Conservation (phyloP, 2,113 vertebrate genomes). For the Leucopsar rothschildi region DNA sequence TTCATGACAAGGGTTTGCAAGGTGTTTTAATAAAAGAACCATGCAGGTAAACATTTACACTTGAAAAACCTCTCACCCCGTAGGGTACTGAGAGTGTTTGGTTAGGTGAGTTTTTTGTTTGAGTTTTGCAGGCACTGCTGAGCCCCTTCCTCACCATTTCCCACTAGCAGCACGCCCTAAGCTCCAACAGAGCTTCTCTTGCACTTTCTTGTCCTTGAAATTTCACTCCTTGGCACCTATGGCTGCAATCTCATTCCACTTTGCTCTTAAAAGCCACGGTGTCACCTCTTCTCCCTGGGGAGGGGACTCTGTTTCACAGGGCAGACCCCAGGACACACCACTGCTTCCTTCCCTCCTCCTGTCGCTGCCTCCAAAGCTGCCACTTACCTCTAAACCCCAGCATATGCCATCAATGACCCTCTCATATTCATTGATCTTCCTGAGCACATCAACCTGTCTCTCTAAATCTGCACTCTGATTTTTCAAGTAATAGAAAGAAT, state of each 20-base stretch:
- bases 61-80: not conserved
- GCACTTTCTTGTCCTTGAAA: not conserved
- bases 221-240: not conserved
- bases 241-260: not conserved
- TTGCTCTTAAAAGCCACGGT: not conserved
- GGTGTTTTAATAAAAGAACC: not conserved
- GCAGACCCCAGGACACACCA: not conserved
- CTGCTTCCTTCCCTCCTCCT: not conserved
- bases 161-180: rapidly evolving
- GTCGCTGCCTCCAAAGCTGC: not conserved
- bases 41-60: not conserved
- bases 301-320: not conserved
- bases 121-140: not conserved
- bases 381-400: not conserved
- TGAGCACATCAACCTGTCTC: slow-evolving; percentile 58
- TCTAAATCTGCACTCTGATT: slow-evolving; percentile 60
- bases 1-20: not conserved
- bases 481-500: slow-evolving; percentile 64
- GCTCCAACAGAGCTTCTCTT: not conserved
- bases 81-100: not conserved
- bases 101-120: not conserved
- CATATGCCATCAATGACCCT: slow-evolving; percentile 48
- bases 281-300: not conserved
- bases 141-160: not conserved
- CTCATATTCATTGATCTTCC: slow-evolving; percentile 56